phyloP scores from a whole-genome alignment of 2,888 invertebrate species.

The Plemyria rubiginata region DNA sequence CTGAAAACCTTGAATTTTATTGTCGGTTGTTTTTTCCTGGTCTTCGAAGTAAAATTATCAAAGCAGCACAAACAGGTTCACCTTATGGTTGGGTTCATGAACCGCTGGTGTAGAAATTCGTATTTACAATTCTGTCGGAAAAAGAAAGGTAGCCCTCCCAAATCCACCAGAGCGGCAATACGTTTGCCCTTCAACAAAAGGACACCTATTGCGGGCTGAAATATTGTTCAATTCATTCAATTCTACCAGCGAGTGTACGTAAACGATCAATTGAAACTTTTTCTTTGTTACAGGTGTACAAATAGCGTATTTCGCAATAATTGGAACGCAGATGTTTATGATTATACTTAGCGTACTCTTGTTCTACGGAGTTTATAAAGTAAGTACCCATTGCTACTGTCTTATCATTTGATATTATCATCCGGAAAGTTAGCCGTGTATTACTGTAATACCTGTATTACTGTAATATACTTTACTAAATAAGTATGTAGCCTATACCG shows the following conservation, averaged over 20 bases:
- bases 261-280: conserved; percentile 17
- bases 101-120: conserved; percentile 33
- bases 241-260: conserved; percentile 29
- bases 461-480: no score
- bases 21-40: no score
- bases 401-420: neutral
- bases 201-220: conserved; percentile 32
- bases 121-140: conserved; percentile 35
- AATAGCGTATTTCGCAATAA: conserved; percentile 91
- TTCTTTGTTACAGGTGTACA: conserved; percentile 89
- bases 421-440: neutral
- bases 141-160: conserved; percentile 32
- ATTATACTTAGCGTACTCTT: conserved; percentile 89
- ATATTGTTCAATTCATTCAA: conserved; percentile 39
- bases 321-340: conserved; percentile 92
- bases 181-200: conserved; percentile 39
- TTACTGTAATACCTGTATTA: no score
- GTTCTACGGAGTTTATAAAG: conserved; percentile 90
- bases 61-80: conserved; percentile 27
- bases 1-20: no score
- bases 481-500: neutral
- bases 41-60: neutral
- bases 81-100: conserved; percentile 31
- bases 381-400: conserved; percentile 69
- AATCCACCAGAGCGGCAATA: conserved; percentile 40